These are phyloP conservation scores for Scolopax bukidnonensis DNA, from an alignment of 2,797 vertebrate species.

Conservation along the genomic window DNA sequence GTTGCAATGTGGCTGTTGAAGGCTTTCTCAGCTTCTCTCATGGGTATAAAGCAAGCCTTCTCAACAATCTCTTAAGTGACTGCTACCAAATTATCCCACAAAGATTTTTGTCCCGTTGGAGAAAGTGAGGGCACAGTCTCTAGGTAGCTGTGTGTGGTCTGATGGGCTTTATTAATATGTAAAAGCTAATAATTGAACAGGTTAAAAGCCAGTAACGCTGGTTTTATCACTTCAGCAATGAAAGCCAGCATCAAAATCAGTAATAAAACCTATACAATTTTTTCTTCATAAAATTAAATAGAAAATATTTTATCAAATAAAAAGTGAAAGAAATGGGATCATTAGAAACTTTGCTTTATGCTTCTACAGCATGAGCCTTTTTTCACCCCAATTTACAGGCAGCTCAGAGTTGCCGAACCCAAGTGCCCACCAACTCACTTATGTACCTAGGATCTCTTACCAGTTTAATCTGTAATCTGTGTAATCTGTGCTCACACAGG, in stretches of 20 bases:
- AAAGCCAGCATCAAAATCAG: neutral
- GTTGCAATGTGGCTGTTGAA: neutral
- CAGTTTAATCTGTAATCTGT: neutral
- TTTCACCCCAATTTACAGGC: accelerated
- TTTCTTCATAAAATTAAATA: neutral
- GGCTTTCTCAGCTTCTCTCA: neutral
- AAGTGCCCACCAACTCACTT: neutral
- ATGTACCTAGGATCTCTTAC: neutral
- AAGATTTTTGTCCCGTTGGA: neutral
- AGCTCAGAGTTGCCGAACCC: neutral
- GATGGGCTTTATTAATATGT: neutral
- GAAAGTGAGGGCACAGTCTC: neutral
- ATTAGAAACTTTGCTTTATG: neutral
- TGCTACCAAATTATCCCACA: neutral
- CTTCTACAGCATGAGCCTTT: neutral
- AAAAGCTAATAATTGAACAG: neutral
- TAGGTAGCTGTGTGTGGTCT: neutral
- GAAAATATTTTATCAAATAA: neutral
- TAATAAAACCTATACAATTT: neutral
- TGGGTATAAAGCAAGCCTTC: neutral
- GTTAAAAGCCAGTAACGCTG: neutral
- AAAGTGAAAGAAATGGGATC: neutral
- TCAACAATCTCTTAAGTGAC: neutral
- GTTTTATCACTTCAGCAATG: neutral
- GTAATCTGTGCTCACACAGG: neutral